Evolutionary conservation across 2,888 invertebrate species (phyloP).

Genomic region (Sinelater perroti): DNA sequence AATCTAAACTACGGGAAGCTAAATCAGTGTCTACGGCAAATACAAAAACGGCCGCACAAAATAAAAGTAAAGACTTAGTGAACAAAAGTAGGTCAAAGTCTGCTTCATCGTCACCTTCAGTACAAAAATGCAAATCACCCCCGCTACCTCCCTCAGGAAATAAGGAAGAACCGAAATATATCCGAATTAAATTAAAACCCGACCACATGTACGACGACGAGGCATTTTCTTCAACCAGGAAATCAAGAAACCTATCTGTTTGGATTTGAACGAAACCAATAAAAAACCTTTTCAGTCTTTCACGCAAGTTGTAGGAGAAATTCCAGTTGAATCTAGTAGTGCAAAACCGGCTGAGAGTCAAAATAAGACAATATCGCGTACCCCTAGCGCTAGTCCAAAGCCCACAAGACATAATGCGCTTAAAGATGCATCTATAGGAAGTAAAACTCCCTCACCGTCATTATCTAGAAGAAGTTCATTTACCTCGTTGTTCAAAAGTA

Average conservation of each 20-base stretch:
- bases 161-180: constrained; percentile 62
- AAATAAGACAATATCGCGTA: constrained; percentile 46
- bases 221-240: constrained; percentile 54
- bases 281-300: constrained; percentile 59
- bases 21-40: constrained; percentile 33
- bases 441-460: constrained; percentile 73
- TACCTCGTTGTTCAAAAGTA: constrained; percentile 80
- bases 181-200: constrained; percentile 77
- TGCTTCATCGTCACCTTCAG: constrained; percentile 33
- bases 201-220: constrained; percentile 74
- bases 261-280: constrained; percentile 63
- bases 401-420: constrained; percentile 53
- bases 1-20: constrained; percentile 39
- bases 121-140: constrained; percentile 30
- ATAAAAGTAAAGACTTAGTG: constrained; percentile 32
- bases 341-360: constrained; percentile 40
- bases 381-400: constrained; percentile 63
- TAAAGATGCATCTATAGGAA: constrained; percentile 47
- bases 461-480: constrained; percentile 83
- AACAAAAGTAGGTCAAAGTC: constrained; percentile 46
- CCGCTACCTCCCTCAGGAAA: constrained; percentile 35
- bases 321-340: constrained; percentile 41
- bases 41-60: constrained; percentile 35
- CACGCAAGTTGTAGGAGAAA: constrained; percentile 55
- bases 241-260: constrained; percentile 67